These are phyloP conservation scores for Abramis brama DNA, from an alignment of 2,113 vertebrate genomes.

Conservation along the genomic window DNA sequence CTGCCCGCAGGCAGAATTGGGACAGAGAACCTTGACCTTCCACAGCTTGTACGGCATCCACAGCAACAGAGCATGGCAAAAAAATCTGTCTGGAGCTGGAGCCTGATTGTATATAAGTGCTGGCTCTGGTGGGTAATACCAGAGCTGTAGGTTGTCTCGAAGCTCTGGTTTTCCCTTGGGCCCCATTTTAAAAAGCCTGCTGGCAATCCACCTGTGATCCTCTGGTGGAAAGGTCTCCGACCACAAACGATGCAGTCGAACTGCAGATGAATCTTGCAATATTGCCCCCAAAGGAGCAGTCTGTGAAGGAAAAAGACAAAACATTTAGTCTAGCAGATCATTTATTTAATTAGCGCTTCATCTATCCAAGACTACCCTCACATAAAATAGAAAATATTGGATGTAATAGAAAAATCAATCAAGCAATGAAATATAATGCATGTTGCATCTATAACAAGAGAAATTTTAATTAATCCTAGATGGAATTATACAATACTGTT, in stretches of 20 bases:
- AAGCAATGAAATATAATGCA: background rate
- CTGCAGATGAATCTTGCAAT: background rate
- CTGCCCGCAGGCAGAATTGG: too few relatives aligned
- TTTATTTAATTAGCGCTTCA: background rate
- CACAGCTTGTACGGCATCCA: constrained; percentile 40
- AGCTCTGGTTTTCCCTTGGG: too few relatives aligned
- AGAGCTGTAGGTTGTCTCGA: too few relatives aligned
- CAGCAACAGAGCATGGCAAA: background rate
- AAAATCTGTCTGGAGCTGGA: too few relatives aligned
- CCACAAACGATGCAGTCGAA: constrained; percentile 17
- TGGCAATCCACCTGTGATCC: background rate
- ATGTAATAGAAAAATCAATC: background rate
- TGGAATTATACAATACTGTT: background rate
- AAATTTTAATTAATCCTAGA: background rate
- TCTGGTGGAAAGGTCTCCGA: background rate
- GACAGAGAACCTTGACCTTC: background rate
- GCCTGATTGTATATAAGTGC: too few relatives aligned
- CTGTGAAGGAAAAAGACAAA: background rate
- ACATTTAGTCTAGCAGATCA: background rate
- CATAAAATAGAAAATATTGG: background rate
- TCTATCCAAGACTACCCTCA: too few relatives aligned
- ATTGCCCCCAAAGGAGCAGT: background rate
- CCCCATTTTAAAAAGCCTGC: too few relatives aligned
- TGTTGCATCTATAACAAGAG: background rate
- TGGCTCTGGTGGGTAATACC: too few relatives aligned